Evolutionary conservation across 2,888 invertebrate genomes (phyloP), one percentile per base, ranked within the genome.

Genomic region (Mactromeris polynyma): DNA sequence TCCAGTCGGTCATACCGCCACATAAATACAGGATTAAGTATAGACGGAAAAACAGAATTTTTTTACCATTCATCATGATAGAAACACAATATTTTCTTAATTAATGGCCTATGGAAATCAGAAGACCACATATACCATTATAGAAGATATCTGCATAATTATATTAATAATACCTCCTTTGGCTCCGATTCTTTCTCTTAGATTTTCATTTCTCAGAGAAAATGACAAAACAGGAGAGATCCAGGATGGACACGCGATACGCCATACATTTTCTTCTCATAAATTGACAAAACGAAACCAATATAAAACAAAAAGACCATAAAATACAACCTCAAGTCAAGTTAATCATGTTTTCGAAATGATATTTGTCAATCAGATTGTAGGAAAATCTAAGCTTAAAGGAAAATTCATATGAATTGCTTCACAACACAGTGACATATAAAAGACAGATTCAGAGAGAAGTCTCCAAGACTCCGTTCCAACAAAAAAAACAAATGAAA

Each of bases 251-350:
- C 58, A 64, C 9, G 26, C 26, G 58, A 64, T 64, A 64, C 26
- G 7, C 11, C 26, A n/a, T 64, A 64, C 26, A 26, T 64, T 26
- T 64, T 26, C 58, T 11, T 26, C 26, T 9, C n/a, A 58, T 14
- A 58, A 58, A 58, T 58, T 58, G 58, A 58, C 4, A n/a, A 58
- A 64, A 64, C 9, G 58, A 64, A 64, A 26, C 58, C 21, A 64
- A 64, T 64, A 26, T 9, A 64, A n/a, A 64, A 26, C 58, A 64
- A 64, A n/a, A 0, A 7, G n/a, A n/a, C 58, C 6, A 64, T 64
- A 64, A 26, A 64, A 64, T 64, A 64, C n/a, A n/a, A 64, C 58
- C 58, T 64, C 58, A 4, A 64, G 58, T 64, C 58, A 64, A 64
- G 26, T 64, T 64, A 64, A 64, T 64, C 58, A n/a, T n/a, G 26